phyloP scores from a whole-genome alignment of 2,888 invertebrate genomes.

The Limnephilus rhombicus region DNA sequence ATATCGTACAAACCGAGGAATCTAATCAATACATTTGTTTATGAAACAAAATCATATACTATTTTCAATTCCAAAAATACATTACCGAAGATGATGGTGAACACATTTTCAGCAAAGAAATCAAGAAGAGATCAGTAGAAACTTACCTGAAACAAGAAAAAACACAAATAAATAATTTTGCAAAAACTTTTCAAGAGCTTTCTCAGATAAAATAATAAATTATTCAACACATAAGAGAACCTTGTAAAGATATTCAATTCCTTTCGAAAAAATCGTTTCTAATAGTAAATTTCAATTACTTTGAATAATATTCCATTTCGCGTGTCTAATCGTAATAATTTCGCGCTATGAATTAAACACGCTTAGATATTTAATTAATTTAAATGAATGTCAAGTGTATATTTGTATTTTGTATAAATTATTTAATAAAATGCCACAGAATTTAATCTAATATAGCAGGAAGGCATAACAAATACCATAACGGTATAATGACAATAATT shows the following conservation, averaged over 20 bases:
- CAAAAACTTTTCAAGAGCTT: neutral
- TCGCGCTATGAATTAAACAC: neutral
- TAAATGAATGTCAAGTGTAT: neutral
- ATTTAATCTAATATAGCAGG: neutral
- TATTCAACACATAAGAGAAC: neutral
- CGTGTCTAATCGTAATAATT: neutral
- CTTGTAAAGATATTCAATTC: neutral
- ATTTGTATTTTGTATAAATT: neutral
- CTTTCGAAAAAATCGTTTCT: neutral
- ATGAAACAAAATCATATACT: too few species aligned
- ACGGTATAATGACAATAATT: neutral
- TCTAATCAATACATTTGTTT: too few species aligned
- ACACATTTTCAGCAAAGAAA: neutral
- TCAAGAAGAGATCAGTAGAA: neutral
- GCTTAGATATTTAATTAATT: neutral
- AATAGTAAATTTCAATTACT: neutral
- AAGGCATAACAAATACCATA: neutral
- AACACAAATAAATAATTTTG: neutral
- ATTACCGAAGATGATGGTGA: neutral
- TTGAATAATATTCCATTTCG: neutral
- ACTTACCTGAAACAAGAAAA: neutral
- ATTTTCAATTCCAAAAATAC: neutral
- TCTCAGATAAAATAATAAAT: neutral
- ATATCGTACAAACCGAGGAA: too few species aligned
- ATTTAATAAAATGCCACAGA: neutral